phyloP scores from a whole-genome alignment of 2,113 vertebrate species.

The Tychaedon coryphoeus region DNA sequence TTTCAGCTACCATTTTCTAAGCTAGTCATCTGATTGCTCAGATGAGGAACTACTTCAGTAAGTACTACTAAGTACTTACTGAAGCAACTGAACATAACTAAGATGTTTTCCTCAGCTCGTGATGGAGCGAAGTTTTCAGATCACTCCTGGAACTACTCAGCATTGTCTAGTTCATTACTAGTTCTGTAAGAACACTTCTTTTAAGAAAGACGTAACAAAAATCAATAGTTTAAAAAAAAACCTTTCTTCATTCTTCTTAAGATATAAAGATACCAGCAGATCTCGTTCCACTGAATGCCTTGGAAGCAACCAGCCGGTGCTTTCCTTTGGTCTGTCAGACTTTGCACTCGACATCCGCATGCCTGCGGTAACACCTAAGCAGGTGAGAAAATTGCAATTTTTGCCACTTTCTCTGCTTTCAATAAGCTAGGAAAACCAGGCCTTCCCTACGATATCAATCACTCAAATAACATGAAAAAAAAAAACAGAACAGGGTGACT shows the following conservation, averaged over 20 bases:
- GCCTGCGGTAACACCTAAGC: conserved; percentile 86
- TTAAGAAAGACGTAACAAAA: neutral
- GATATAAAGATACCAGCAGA: conserved; percentile 79
- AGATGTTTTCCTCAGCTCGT: neutral
- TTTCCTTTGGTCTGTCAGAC: conserved; percentile 80
- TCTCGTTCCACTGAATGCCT: conserved; percentile 81
- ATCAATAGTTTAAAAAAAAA: neutral
- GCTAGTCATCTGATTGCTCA: neutral
- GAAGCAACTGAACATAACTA: neutral
- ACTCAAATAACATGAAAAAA: neutral
- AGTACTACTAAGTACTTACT: neutral
- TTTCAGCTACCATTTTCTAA: neutral
- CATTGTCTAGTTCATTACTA: neutral
- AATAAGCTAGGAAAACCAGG: neutral
- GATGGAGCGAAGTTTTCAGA: neutral
- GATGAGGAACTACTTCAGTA: neutral
- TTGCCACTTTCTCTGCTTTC: neutral
- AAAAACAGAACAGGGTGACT: neutral
- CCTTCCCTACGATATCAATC: neutral
- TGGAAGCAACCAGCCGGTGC: conserved; percentile 66
- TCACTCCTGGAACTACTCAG: neutral
- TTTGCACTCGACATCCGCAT: conserved; percentile 89
- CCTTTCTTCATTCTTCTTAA: conserved; percentile 41
- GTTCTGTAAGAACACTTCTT: neutral
- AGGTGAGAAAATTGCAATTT: conserved; percentile 72